These are phyloP conservation scores for Dromius quadrimaculatus DNA, from an alignment of 2,888 invertebrate genomes.

Conservation along the genomic window DNA sequence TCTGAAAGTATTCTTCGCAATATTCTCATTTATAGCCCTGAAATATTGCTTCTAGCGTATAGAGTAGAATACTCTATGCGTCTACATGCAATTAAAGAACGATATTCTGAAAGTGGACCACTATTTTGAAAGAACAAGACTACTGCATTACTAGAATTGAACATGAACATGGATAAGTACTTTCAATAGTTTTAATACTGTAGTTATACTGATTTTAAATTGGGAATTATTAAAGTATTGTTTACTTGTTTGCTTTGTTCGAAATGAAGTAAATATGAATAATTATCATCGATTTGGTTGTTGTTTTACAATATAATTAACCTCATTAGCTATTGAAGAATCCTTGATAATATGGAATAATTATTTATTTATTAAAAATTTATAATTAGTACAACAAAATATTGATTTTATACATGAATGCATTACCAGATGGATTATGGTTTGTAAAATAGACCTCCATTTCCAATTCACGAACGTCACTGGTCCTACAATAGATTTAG, in stretches of 20 bases:
- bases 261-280: conserved; percentile 5
- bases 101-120: conserved; percentile 33
- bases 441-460: conserved; percentile 1
- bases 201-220: conserved; percentile 10
- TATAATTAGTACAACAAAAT: conserved; percentile 25
- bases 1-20: no score
- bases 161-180: conserved; percentile 26
- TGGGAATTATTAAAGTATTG: conserved; percentile 12
- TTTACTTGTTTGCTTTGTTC: background rate
- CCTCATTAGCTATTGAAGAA: no score
- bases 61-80: conserved; percentile 30
- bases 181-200: conserved; percentile 23
- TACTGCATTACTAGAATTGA: conserved; percentile 32
- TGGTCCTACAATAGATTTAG: conserved; percentile 44
- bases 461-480: conserved; percentile 23
- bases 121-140: conserved; percentile 28
- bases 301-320: no score
- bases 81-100: conserved; percentile 41
- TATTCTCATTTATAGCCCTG: conserved; percentile 40
- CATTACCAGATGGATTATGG: conserved; percentile 1
- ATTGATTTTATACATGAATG: no score
- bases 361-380: no score
- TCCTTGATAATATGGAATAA: no score
- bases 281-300: conserved; percentile 17
- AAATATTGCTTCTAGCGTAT: conserved; percentile 23